phyloP scores from a whole-genome alignment of 2,797 vertebrate species.

The Acestrorhynchus altus region DNA sequence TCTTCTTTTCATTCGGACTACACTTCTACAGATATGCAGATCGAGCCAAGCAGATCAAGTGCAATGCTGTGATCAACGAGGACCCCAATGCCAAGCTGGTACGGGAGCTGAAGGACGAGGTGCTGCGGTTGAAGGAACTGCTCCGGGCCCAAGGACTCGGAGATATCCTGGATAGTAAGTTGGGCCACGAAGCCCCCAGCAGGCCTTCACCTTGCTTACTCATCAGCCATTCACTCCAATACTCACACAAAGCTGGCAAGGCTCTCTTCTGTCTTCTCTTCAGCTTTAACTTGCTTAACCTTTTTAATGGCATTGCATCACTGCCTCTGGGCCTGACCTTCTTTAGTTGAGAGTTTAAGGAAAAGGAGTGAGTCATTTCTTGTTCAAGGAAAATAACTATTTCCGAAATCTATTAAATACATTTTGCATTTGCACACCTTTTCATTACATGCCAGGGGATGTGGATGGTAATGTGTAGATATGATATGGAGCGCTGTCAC shows the following conservation, averaged over 20 bases:
- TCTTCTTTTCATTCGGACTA: not conserved
- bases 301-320: not conserved
- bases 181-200: constrained; percentile 21
- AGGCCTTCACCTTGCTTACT: not conserved
- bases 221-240: constrained; percentile 3
- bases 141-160: constrained; percentile 95
- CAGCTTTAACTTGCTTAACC: constrained; percentile 28
- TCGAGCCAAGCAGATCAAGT: constrained; percentile 98
- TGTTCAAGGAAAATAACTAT: not conserved
- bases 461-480: not conserved
- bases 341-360: not conserved
- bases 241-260: constrained; percentile 21
- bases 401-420: not conserved
- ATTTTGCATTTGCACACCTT: not conserved
- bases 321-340: not conserved
- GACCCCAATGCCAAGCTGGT: constrained; percentile 98
- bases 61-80: constrained; percentile 98
- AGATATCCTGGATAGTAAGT: constrained; percentile 99
- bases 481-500: not conserved
- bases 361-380: not conserved
- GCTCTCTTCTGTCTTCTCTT: constrained; percentile 25
- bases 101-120: constrained; percentile 97
- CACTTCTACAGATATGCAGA: constrained; percentile 88
- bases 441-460: not conserved
- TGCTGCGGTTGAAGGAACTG: constrained; percentile 92